Base-by-base conservation (phyloP, 1,140 invertebrate genomes). In the Drosophila neocordata region DNA sequence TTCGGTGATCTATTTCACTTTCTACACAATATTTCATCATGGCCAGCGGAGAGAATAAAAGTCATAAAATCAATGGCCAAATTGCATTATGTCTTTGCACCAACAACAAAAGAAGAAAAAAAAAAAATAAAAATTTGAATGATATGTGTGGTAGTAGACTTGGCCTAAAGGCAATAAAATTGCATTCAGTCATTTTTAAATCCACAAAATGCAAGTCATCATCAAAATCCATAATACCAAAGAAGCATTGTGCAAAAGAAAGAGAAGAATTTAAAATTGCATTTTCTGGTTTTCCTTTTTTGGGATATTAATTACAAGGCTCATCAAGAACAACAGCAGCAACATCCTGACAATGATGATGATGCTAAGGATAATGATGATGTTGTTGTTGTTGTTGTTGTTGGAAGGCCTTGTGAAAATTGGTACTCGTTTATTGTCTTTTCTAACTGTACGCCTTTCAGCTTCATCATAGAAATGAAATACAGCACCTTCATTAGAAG, bases 1-100 rank as follows among this genome's bases (percentile, higher is more conserved):
- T n/a, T n/a, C n/a, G n/a, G n/a, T n/a, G n/a, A n/a, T n/a, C n/a
- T n/a, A n/a, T 18, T 13, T 44, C 12, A 7, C n/a, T 15, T 48
- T 48, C 5, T 48, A 24, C 4, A 24, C 24, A 24, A 24, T 31
- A 35, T 12, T 35, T 35, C 12, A 9, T 35, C 34, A 59, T 73
- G 70, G 68, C 59, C 70, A 73, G 27, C 27, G 5, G 34, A 35
- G 48, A 62, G 64, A 62, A 74, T 74, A 75, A 75, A 69, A 75
- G 71, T 61, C 72, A 63, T 65, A 79, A 80, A 75, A 79, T 80
- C 66, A 79, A 61, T 65, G 65, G 65, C 67, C 35, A 67, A 74
- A 74, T 74, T 37, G 64, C 72, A 67, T 61, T n/a, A 44, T 61
- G 55, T 27, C 37, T 60, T 61, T 58, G 41, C 38, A 41, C 15